phyloP scores from a whole-genome alignment of 2,113 vertebrate genomes.

The Tachycineta bicolor region DNA sequence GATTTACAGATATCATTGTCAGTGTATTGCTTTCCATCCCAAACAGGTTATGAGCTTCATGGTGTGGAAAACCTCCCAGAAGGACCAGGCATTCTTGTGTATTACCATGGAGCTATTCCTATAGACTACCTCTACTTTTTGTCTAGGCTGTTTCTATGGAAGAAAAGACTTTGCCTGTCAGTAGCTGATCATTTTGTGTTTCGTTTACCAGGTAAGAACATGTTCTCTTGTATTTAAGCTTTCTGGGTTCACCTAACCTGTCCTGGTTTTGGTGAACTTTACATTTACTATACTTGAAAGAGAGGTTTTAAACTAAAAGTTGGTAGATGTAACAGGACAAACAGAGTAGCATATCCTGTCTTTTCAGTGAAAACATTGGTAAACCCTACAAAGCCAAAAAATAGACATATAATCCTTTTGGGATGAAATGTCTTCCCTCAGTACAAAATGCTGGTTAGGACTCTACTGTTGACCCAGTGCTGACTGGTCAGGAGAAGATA shows the following conservation, averaged over 20 bases:
- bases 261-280: neutral
- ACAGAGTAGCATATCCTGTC: neutral
- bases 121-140: constrained; percentile 95
- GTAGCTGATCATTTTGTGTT: constrained; percentile 91
- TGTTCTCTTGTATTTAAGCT: neutral
- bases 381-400: neutral
- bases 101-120: constrained; percentile 95
- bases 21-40: constrained; percentile 30
- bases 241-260: neutral
- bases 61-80: constrained; percentile 79
- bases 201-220: constrained; percentile 77
- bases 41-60: constrained; percentile 80
- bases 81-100: constrained; percentile 91
- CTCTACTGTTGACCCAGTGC: neutral
- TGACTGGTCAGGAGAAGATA: neutral
- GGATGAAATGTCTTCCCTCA: neutral
- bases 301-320: neutral
- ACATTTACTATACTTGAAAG: neutral
- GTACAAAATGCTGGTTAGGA: neutral
- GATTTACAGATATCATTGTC: neutral
- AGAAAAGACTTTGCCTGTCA: constrained; percentile 89
- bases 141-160: constrained; percentile 87
- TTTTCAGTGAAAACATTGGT: neutral
- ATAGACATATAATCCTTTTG: neutral
- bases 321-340: neutral